These are phyloP conservation scores for Melanerpes formicivorus DNA, from an alignment of 2,113 vertebrate genomes.

Conservation along the genomic window DNA sequence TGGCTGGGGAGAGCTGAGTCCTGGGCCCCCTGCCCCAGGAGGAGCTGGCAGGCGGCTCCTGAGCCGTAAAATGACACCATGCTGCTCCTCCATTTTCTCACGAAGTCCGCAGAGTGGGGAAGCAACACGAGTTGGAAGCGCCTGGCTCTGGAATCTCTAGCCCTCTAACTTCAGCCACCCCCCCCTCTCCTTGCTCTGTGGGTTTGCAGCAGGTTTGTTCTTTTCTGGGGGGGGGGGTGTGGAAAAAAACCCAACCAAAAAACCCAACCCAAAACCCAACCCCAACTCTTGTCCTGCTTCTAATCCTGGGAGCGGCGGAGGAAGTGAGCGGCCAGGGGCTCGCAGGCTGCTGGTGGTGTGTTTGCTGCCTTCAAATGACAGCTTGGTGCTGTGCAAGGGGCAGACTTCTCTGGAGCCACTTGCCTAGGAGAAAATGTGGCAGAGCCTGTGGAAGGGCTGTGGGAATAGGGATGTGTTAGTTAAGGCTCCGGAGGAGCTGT, in stretches of 20 bases:
- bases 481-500: background rate
- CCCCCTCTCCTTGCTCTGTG: conserved; percentile 26
- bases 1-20: conserved; percentile 50
- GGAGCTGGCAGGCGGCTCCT: conserved; percentile 69
- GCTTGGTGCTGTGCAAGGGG: background rate
- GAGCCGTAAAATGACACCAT: conserved; percentile 77
- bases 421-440: background rate
- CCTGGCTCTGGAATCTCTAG: conserved; percentile 62
- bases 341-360: background rate
- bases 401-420: background rate
- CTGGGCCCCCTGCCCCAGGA: conserved; percentile 69
- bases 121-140: conserved; percentile 76
- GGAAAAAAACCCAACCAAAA: too few species aligned
- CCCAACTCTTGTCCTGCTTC: background rate
- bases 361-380: background rate
- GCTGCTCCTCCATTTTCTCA: conserved; percentile 76
- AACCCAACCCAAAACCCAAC: too few species aligned
- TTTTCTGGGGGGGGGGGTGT: background rate
- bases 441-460: background rate
- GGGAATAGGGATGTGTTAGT: background rate
- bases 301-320: background rate
- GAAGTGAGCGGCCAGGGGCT: background rate
- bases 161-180: conserved; percentile 8
- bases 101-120: conserved; percentile 74
- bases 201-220: conserved; percentile 68